These are phyloP conservation scores for Mionectes macconnelli DNA, from an alignment of 2,113 vertebrate species.

Conservation along the genomic window DNA sequence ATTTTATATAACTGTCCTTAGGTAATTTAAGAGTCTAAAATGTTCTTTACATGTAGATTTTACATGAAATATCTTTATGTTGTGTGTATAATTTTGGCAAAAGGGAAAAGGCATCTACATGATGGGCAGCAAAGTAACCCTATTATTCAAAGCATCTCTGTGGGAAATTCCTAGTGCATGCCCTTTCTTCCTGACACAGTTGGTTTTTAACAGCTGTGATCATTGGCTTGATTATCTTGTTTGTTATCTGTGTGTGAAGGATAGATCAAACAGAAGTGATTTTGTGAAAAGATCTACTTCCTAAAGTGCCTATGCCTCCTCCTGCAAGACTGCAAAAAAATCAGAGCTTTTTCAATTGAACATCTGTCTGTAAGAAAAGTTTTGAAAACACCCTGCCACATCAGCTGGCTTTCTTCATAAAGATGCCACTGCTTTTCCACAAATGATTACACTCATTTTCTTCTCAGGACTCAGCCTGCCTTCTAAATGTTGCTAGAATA, in stretches of 20 bases:
- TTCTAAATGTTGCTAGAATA: conserved; percentile 5
- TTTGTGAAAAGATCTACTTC: conserved; percentile 9
- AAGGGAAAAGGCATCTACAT: background rate
- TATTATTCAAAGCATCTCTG: conserved; percentile 12
- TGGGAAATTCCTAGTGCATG: conserved; percentile 4
- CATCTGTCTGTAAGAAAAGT: background rate
- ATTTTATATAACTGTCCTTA: background rate
- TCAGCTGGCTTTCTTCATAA: background rate
- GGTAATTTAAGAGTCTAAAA: background rate
- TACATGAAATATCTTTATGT: background rate
- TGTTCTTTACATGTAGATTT: background rate
- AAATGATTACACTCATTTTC: conserved; percentile 11
- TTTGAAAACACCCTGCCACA: background rate
- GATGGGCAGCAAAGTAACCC: background rate
- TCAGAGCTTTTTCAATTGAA: conserved; percentile 27
- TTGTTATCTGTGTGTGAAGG: background rate
- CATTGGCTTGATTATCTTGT: conserved; percentile 8
- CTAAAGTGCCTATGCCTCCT: background rate
- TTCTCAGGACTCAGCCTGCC: conserved; percentile 8
- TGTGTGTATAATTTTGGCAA: background rate
- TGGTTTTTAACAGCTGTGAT: background rate
- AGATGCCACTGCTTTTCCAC: background rate
- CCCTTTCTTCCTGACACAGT: conserved; percentile 11
- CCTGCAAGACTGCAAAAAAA: conserved; percentile 22
- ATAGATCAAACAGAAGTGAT: conserved; percentile 24